Evolutionary conservation across 2,797 vertebrate species (phyloP).

Genomic region (Pempheris klunzingeri): DNA sequence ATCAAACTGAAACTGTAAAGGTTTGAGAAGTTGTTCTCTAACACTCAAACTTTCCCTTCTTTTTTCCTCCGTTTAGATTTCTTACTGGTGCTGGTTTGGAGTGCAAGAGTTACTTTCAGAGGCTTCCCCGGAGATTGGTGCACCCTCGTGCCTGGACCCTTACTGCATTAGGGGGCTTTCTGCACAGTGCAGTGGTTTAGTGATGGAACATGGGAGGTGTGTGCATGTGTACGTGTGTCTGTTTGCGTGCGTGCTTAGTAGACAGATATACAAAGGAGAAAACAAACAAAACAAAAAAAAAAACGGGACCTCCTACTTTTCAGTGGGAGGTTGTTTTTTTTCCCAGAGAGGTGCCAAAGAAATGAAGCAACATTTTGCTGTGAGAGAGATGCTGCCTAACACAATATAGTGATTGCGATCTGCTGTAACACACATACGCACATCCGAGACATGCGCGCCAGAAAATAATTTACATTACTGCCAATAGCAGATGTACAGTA

Average conservation of each 20-base stretch:
- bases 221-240: slow-evolving; percentile 46
- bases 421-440: slow-evolving; percentile 80
- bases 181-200: slow-evolving; percentile 64
- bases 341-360: slow-evolving; percentile 70
- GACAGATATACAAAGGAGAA: slow-evolving; percentile 47
- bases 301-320: slow-evolving; percentile 50
- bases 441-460: slow-evolving; percentile 59
- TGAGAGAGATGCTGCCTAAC: slow-evolving; percentile 68
- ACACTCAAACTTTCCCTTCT: neutral
- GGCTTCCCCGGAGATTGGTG: slow-evolving; percentile 62
- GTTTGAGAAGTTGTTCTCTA: neutral
- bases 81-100: slow-evolving; percentile 73
- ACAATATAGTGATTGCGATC: slow-evolving; percentile 58
- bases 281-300: too few relatives aligned
- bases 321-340: slow-evolving; percentile 47
- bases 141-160: slow-evolving; percentile 53
- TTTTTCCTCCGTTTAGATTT: slow-evolving; percentile 66
- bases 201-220: slow-evolving; percentile 58
- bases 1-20: slow-evolving; percentile 10
- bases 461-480: slow-evolving; percentile 43
- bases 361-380: slow-evolving; percentile 72
- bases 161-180: slow-evolving; percentile 56
- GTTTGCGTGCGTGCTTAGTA: slow-evolving; percentile 55
- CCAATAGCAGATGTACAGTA: slow-evolving; percentile 51
- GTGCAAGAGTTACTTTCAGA: slow-evolving; percentile 65